Evolutionary conservation across 2,797 vertebrate genomes (phyloP), one percentile per base, ranked within the genome.

Genomic region (Numenius phaeopus): DNA sequence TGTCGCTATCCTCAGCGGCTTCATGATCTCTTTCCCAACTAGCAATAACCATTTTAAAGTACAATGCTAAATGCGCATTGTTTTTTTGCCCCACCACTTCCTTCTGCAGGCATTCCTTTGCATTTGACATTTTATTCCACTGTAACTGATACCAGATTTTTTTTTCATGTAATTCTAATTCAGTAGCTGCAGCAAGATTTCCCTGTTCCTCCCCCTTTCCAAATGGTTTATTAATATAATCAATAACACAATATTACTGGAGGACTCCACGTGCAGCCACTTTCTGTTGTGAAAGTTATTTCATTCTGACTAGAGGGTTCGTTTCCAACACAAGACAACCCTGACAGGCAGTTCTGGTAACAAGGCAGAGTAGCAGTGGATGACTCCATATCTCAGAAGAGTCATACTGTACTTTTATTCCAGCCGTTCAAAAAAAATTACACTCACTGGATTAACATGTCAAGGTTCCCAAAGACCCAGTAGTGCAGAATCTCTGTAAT

Each of bases 181-280:
- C 44, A 71, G 44, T 23, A 73, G 52, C 40, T 5, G 6, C 23
- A 70, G 54, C 4, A 86, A 64, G 61, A 81, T 77, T 87, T 77
- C 34, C 34, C 34, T 58, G 21, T 66, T 77, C 57, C 16, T 83
- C 26, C 15, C 32, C 7, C 39, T 85, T 83, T 67, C 52, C 29
- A 71, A 94, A 78, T 57, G 15, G 30, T 34, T 96, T 90, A 90
- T 92, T 87, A 91, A 77, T 20, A 39, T 16, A 76, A 94, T 89
- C 75, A 89, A 24, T 79, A 84, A 65, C 32, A 90, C 3, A 47
- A 3, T 32, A 44, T 26, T 78, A 81, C 16, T 67, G 49, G 24
- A 87, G 37, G 26, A 78, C n/a, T 83, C 47, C 32, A 84, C 1
- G 2, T 42, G 22, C 46, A 61, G 66, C 7, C 39, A 55, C 39